Evolutionary conservation across 2,797 vertebrate genomes (phyloP).

Genomic region (Sebastes cheni): DNA sequence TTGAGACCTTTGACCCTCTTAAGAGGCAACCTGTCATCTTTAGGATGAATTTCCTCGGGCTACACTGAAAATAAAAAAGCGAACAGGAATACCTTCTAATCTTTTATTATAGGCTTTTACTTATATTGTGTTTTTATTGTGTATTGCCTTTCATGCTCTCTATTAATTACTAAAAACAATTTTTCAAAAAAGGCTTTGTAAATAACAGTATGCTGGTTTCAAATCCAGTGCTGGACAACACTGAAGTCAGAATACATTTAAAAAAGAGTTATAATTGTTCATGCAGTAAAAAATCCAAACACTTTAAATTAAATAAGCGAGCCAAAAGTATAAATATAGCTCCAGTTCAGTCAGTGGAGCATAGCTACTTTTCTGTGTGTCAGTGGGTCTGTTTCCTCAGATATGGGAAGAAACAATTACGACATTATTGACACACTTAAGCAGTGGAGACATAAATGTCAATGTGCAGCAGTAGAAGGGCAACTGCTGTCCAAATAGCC

Average conservation of each 20-base stretch:
- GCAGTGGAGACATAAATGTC: neutral
- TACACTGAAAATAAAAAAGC: neutral
- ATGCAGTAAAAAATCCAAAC: neutral
- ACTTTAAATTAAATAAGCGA: neutral
- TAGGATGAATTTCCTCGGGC: neutral
- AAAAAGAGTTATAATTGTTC: neutral
- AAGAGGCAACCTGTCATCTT: neutral
- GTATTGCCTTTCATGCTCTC: neutral
- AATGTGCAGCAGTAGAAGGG: constrained; percentile 2
- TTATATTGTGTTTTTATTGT: neutral
- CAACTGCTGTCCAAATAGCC: constrained; percentile 11
- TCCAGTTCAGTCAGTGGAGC: neutral
- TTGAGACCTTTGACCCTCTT: constrained; percentile 4
- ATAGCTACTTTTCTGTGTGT: neutral
- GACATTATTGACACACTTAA: neutral
- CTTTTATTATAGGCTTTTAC: neutral
- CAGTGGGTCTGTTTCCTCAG: neutral
- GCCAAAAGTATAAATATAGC: neutral
- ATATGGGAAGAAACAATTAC: neutral
- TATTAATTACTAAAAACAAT: neutral
- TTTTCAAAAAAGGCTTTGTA: neutral
- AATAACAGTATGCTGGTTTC: neutral
- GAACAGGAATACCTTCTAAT: neutral
- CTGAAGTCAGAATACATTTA: neutral
- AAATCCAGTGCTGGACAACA: neutral